Conservation (phyloP, 2,888 invertebrate genomes). For the Nudaria mundana region DNA sequence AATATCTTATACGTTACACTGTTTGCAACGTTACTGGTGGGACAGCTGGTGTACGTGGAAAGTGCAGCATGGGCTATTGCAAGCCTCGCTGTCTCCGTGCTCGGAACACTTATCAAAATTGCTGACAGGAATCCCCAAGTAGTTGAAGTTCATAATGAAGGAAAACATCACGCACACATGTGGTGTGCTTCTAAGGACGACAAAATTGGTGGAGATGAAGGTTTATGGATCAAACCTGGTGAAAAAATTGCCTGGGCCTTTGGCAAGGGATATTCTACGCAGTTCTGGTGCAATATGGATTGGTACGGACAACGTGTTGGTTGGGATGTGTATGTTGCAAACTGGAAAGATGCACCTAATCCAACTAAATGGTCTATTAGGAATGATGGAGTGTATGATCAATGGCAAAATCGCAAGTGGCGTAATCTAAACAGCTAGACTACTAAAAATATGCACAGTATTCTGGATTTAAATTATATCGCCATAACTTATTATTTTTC, state of each 20-base stretch:
- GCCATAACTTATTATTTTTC: no score
- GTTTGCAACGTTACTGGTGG: background rate
- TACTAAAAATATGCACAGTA: no score
- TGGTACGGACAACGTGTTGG: conserved; percentile 5
- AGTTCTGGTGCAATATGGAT: conserved; percentile 5
- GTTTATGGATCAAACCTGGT: background rate
- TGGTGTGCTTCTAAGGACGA: conserved; percentile 1
- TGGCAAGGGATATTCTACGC: background rate
- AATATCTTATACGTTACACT: background rate
- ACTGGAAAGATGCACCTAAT: conserved; percentile 5
- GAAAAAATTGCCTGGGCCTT: conserved; percentile 2
- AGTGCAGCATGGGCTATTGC: background rate
- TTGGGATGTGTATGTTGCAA: conserved; percentile 2
- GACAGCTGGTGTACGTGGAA: background rate
- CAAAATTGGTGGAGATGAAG: conserved; percentile 1
- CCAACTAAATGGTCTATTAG: conserved; percentile 2
- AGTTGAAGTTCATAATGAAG: conserved; percentile 3
- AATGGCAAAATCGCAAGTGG: no score
- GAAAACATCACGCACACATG: conserved; percentile 2
- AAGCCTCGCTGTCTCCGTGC: background rate
- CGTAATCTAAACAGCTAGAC: conserved; percentile 1
- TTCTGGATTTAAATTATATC: no score
- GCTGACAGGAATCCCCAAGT: background rate
- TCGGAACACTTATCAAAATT: background rate
- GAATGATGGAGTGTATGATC: conserved; percentile 2